Percentiles rank a stretch among this genome's conserved stretches.
phyloP scores from a whole-genome alignment of 2,797 vertebrate genomes.

The Aulostomus chinensis region DNA sequence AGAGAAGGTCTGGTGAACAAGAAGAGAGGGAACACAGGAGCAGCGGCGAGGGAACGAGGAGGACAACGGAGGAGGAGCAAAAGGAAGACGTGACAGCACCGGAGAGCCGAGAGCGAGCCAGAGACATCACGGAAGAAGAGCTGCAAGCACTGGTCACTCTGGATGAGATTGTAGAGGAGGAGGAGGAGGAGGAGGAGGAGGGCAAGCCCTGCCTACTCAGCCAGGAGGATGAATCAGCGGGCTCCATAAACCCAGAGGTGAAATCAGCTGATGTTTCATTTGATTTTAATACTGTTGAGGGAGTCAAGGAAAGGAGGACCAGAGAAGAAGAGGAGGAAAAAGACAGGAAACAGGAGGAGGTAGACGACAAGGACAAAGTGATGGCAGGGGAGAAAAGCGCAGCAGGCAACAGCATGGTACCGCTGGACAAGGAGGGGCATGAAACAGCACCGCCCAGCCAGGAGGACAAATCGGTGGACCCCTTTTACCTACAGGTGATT shows the following conservation, averaged over 20 bases:
- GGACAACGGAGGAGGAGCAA: constrained; percentile 33
- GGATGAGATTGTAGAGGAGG: constrained; percentile 85
- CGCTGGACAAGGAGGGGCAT: no score
- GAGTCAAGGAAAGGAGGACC: no score
- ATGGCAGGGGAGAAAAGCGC: no score
- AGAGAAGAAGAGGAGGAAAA: no score
- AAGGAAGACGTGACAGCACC: no score
- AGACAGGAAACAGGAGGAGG: no score
- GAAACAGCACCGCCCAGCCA: no score
- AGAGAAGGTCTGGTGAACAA: constrained; percentile 39
- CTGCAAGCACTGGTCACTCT: constrained; percentile 82
- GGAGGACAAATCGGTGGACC: no score
- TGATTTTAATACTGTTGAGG: no score
- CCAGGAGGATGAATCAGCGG: constrained; percentile 36
- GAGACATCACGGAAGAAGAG: constrained; percentile 48
- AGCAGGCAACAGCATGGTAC: no score
- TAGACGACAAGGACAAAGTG: no score
- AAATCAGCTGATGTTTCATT: neutral
- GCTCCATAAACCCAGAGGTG: constrained; percentile 66
- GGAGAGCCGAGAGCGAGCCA: neutral
- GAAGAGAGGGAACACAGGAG: constrained; percentile 42
- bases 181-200: constrained; percentile 64
- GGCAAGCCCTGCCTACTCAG: constrained; percentile 6
- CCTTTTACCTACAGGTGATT: no score
- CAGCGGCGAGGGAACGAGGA: neutral